Base-by-base conservation (phyloP, 2,888 invertebrate genomes). In the Syrphus vitripennis region DNA sequence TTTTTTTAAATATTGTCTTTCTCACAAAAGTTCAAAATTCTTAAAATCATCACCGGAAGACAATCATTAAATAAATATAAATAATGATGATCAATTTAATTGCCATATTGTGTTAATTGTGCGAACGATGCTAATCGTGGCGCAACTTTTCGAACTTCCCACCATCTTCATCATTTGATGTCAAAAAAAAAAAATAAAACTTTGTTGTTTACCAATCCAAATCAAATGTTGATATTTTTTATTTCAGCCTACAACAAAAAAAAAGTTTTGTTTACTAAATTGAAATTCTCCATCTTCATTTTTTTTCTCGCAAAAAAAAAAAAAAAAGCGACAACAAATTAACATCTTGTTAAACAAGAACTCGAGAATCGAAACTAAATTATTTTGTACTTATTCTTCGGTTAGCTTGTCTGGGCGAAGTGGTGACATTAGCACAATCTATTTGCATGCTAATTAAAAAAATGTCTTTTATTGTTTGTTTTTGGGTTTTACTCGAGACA, bases 381-480 rank as follows among this genome's bases (percentile, higher is more conserved):
- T 34, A 34, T 61, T 75, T 83, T 40, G 75, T 65, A 70, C 63
- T 26, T 75, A 75, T 69, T 61, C 7, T 42, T 42, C 42, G 34
- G 61, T 50, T 57, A 75, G 57, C 65, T 70, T 59, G 67, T 61
- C 37, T 45, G 53, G 53, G 50, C 34, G 37, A 59, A 59, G 59
- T 59, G 59, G 59, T 37, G 42, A 31, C 48, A 80, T 61, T 81
- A 84, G 45, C 83, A 59, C 80, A 42, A 50, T 67, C 71, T 53
- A 57, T 72, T 76, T 76, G 76, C 81, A 65, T 81, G 81, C 53
- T 81, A 84, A 84, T 84, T 84, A 77, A 84, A 80, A 84, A 80
- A 69, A 16, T 50, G 16, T 59, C 26, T 53, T 14, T 10, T 10
- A 29, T 5, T 61, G 37, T 79, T 70, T 79, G 45, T 61, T 69